Base-by-base conservation (phyloP, 2,888 invertebrate species). In the Ernsta delagoae region DNA sequence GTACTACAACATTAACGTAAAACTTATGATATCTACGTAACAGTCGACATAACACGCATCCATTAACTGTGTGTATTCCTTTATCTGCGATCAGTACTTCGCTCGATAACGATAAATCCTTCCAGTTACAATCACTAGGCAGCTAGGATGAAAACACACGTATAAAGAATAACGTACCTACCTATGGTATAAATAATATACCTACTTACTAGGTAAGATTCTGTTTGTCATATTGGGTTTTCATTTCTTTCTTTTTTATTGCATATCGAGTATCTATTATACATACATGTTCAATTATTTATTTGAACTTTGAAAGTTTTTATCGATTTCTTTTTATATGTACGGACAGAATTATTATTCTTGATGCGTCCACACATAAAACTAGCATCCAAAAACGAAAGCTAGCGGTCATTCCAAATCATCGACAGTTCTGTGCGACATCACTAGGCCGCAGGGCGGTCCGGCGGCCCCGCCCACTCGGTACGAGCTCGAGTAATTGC, bases 361-460 rank as follows among this genome's bases (percentile, higher is more conserved):
- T n/a, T n/a, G n/a, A n/a, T n/a, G n/a, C n/a, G n/a, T n/a, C n/a
- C n/a, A n/a, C n/a, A n/a, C n/a, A 41, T 4, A 41, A 41, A 41
- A 7, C 41, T n/a, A 3, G 43, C 11, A 43, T 12, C 7, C 6
- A 16, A 50, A 50, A 16, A 50, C 16, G 16, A 16, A 50, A 5
- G 50, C 16, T 16, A 7, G 8, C 16, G 12, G 16, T 16, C 50
- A 16, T 7, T 50, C 4, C 3, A 16, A 66, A 68, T 75, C 79
- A 86, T 88, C 89, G 88, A 89, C 84, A 86, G 83, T 83, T 80
- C 82, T 81, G 83, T 83, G 81, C 79, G 86, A 85, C 88, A 87
- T 81, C 89, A 86, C 88, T 88, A 88, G 72, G 71, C 71, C 76
- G 75, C 77, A 79, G 81, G 83, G 83, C 82, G 82, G 78, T 75